Base-by-base conservation (phyloP, 1,140 invertebrate genomes). In the Aphelenchoides avenae region DNA sequence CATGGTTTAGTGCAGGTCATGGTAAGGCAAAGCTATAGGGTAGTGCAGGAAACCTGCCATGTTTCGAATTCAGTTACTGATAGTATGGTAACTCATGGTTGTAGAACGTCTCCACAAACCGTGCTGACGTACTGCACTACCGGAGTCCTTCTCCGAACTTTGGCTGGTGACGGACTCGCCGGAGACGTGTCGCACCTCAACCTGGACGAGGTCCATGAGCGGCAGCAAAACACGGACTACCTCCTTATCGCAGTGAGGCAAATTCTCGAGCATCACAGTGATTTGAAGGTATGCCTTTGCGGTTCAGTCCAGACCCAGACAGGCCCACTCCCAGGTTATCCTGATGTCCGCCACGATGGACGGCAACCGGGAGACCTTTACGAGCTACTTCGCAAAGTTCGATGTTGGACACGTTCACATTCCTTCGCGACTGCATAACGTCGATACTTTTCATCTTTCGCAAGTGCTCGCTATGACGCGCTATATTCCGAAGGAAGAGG, bases 301-400 rank as follows among this genome's bases (percentile, higher is more conserved):
- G 41, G 33, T 42, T 64, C 24, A 24, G 15, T 11, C n/a, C 2
- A 63, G 43, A 46, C 37, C n/a, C n/a, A n/a, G n/a, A n/a, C n/a
- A n/a, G n/a, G n/a, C 95, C 0, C 86, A 86, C 61, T 37, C 26
- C 0, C 63, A 51, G 48, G 61, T 97, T 0, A 83, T 97, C 41
- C 81, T 96, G 1, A 96, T 96, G 91, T 94, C 90, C n/a, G 91
- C 92, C 5, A 89, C 89, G 1, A 83, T 91, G 66, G 86, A 92
- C 65, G 73, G 66, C 34, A 80, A 85, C 29, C 83, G 88, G 26
- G 79, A 84, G 22, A 83, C 88, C 30, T 89, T 94, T 78, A 81
- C 84, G 26, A 84, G 85, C 9, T 97, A 97, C 78, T 96, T 96
- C 78, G 84, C 85, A 64, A 83, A 85, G 46, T 91, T 86, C 62